Evolutionary conservation across 92 coral and sea anemone genomes (phyloP).

Genomic region (Paramuricea clavata): DNA sequence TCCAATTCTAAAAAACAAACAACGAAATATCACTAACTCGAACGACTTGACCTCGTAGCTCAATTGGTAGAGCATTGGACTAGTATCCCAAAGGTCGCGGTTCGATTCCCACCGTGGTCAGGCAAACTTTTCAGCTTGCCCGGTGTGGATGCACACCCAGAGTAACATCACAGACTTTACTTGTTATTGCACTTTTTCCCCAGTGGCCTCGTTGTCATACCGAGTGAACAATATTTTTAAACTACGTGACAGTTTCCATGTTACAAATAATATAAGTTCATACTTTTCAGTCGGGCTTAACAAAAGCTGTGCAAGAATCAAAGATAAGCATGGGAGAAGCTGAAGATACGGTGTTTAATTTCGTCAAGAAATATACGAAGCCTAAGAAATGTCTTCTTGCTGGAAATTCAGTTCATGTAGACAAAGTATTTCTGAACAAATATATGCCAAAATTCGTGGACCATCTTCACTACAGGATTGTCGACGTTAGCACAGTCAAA

Average conservation of each 20-base stretch:
- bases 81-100: too few species aligned
- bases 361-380: constrained; percentile 75
- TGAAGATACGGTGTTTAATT: constrained; percentile 82
- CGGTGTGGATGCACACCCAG: too few species aligned
- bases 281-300: constrained; percentile 85
- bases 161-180: too few species aligned
- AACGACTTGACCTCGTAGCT: too few species aligned
- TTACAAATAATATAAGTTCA: neutral
- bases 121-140: too few species aligned
- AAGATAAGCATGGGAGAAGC: constrained; percentile 73
- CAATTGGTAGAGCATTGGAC: too few species aligned
- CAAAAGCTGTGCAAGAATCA: constrained; percentile 87
- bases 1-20: too few species aligned
- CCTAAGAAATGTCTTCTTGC: constrained; percentile 79
- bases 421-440: constrained; percentile 81
- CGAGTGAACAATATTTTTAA: too few species aligned
- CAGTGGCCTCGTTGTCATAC: too few species aligned
- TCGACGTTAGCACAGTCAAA: constrained; percentile 94
- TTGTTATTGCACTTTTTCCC: too few species aligned
- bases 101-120: too few species aligned
- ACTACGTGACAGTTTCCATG: neutral
- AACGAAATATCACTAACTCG: too few species aligned
- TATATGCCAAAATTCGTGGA: constrained; percentile 93
- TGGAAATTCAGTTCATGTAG: constrained; percentile 97
- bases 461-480: constrained; percentile 93